Base-by-base conservation (phyloP, 2,888 invertebrate species). In the Drosophila siamana region DNA sequence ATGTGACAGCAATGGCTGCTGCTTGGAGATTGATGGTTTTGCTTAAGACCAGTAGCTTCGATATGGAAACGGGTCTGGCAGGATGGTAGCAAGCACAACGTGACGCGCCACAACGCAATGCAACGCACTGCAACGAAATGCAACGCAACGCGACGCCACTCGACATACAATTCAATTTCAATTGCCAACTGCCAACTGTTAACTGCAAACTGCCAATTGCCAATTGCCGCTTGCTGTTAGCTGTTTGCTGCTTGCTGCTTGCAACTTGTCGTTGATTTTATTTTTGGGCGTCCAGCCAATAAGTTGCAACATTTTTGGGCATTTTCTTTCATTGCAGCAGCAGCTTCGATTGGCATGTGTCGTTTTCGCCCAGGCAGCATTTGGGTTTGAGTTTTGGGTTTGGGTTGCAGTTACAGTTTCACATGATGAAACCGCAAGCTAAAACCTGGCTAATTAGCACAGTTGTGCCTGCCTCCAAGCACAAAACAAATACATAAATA, bases 21-120 rank as follows among this genome's bases (percentile, higher is more conserved):
- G 55, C 41, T 30, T 52, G 67, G 70, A 84, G 84, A 84, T 88
- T 84, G 84, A 84, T 84, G 86, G 84, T 65, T 86, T 84, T 88
- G 84, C 86, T 83, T 78, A 84, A 84, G 88, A 88, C 84, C 88
- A 84, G 84, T 84, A 84, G 83, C 88, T 69, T 52, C 46, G 65
- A 63, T 69, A 69, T 86, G 77, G 55, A 84, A 82, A 82, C 82
- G 72, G 85, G 82, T 82, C 87, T 87, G 69, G 81, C 85, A 78
- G 86, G 84, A 86, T 86, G 80, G 73, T 59, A 62, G 73, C 44
- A 28, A 11, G 33, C 11, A 16, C 41, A 55, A 46, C 33, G 9
- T 26, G 26, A 28, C 26, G 30, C 38, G 63, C 60, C 73, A 50
- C 68, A 51, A 69, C 64, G 62, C 65, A 66, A 68, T 54, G 33